These are phyloP conservation scores for Choloepus hoffmanni DNA, from an alignment of 2,113 vertebrate species.

Conservation along the genomic window DNA sequence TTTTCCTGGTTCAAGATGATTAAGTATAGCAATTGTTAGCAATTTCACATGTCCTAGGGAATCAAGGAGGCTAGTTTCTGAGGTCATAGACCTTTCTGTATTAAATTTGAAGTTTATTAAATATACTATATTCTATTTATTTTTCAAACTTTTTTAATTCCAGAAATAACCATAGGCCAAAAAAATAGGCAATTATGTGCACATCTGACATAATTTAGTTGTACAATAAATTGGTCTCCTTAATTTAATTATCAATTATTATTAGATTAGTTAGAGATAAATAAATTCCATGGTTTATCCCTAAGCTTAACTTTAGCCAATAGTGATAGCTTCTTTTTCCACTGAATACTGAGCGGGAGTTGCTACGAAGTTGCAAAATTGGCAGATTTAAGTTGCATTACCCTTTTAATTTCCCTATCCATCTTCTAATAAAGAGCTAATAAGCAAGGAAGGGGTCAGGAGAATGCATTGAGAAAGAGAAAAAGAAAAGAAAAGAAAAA, in stretches of 20 bases:
- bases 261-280: slow-evolving; percentile 61
- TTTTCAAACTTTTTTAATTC: neutral
- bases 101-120: slow-evolving; percentile 36
- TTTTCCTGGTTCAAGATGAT: neutral
- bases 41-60: neutral
- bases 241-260: slow-evolving; percentile 68
- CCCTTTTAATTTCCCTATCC: slow-evolving; percentile 31
- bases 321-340: neutral
- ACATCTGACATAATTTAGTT: slow-evolving; percentile 10
- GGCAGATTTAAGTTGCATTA: slow-evolving; percentile 62
- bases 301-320: slow-evolving; percentile 47
- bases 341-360: slow-evolving; percentile 6
- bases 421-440: slow-evolving; percentile 48
- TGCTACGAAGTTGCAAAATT: slow-evolving; percentile 39
- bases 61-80: neutral
- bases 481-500: neutral
- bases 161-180: neutral
- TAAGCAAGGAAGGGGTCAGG: neutral
- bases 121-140: neutral
- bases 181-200: neutral
- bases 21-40: slow-evolving; percentile 2
- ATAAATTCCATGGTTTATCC: slow-evolving; percentile 41
- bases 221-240: neutral
- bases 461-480: neutral
- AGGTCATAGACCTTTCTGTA: neutral